phyloP scores from a whole-genome alignment of 2,888 invertebrate genomes.

The Apomyelois bistriatella region DNA sequence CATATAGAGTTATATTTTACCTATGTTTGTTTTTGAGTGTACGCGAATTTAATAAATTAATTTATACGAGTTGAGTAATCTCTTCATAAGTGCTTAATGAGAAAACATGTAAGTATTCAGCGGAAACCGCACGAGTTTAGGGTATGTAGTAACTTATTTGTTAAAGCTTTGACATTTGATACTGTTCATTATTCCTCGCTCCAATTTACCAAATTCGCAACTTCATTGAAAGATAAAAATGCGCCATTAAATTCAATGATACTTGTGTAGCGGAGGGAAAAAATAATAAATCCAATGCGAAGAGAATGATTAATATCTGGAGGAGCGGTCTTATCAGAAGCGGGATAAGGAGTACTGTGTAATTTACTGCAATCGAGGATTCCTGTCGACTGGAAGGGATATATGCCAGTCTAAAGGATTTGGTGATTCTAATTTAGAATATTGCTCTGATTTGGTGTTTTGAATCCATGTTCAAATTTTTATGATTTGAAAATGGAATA shows the following conservation, averaged over 20 bases:
- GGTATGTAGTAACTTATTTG: no score
- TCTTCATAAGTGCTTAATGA: no score
- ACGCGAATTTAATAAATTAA: no score
- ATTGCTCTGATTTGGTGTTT: no score
- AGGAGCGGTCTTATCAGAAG: constrained; percentile 44
- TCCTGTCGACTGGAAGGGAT: constrained; percentile 28
- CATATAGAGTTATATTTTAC: no score
- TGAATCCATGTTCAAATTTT: no score
- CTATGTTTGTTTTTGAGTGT: no score
- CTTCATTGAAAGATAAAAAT: constrained; percentile 16
- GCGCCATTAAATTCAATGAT: constrained; percentile 47
- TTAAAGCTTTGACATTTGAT: background rate
- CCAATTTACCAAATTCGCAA: constrained; percentile 12
- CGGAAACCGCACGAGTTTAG: no score
- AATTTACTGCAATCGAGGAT: constrained; percentile 38
- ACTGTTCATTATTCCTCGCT: background rate
- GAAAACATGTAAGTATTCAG: no score
- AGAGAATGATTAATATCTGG: constrained; percentile 58
- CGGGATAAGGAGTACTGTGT: constrained; percentile 39
- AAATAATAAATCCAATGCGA: constrained; percentile 52
- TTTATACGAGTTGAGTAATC: no score
- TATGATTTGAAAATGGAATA: no score
- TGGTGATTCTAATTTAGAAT: background rate
- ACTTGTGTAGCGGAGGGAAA: constrained; percentile 32
- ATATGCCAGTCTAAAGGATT: constrained; percentile 2